A percentile compares a stretch with the other conserved stretches of the same genome.
These are phyloP conservation scores for Ciconia boyciana DNA, from an alignment of 2,113 vertebrate genomes.

Conservation along the genomic window DNA sequence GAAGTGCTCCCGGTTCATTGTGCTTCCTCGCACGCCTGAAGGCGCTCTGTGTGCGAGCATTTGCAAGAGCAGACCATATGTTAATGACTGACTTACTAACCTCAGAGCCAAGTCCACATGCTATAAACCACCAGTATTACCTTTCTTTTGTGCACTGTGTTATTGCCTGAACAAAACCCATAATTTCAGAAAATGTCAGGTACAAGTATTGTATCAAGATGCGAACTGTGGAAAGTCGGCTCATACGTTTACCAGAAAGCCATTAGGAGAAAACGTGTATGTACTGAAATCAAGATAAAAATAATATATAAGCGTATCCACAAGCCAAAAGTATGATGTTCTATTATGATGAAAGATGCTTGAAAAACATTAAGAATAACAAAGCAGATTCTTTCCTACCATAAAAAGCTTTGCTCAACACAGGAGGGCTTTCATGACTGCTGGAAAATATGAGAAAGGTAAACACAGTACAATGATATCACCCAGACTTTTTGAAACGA, in stretches of 20 bases:
- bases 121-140: background rate
- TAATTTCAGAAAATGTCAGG: constrained; percentile 10
- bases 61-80: constrained; percentile 10
- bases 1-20: background rate
- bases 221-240: background rate
- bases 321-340: background rate
- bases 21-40: background rate
- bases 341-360: background rate
- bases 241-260: background rate
- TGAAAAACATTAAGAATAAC: constrained; percentile 24
- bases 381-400: constrained; percentile 24
- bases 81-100: background rate
- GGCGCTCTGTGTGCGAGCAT: background rate
- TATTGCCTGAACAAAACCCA: background rate
- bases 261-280: background rate
- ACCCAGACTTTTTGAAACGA: constrained; percentile 13
- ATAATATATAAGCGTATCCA: background rate
- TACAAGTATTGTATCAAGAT: background rate
- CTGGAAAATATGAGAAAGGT: constrained; percentile 53
- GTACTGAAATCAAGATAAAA: constrained; percentile 1
- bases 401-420: constrained; percentile 19
- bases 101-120: background rate
- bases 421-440: background rate
- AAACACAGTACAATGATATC: background rate
- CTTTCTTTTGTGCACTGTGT: background rate